Evolutionary conservation across 2,113 vertebrate species (phyloP).

Genomic region (Mustela lutreola): DNA sequence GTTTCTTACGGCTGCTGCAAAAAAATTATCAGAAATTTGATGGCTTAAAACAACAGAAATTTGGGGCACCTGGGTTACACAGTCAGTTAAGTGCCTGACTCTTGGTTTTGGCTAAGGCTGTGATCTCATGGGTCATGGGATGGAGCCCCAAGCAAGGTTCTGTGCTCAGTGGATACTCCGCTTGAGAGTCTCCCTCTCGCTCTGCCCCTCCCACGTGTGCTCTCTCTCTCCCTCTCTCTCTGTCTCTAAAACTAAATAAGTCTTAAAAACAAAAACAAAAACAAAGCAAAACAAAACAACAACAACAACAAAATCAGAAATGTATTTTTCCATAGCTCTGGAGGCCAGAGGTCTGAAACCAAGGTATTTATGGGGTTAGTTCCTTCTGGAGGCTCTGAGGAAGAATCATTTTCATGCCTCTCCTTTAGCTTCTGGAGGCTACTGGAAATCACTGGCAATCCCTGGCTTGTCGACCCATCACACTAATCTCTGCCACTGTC

Average conservation of each 20-base stretch:
- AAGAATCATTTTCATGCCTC: not conserved
- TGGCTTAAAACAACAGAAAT: not conserved
- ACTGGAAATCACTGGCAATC: not conserved
- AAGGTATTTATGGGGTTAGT: rapidly evolving
- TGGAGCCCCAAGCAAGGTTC: not conserved
- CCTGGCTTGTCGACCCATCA: rapidly evolving
- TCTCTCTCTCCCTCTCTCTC: not conserved
- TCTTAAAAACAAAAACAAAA: not conserved
- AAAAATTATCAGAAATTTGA: not conserved
- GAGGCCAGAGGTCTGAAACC: not conserved
- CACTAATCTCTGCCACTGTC: not conserved
- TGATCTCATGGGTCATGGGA: not conserved
- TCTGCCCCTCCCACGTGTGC: not conserved
- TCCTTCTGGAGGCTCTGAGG: not conserved
- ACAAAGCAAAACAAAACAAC: not conserved
- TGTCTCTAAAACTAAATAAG: not conserved
- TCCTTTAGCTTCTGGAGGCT: not conserved
- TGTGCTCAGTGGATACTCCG: not conserved
- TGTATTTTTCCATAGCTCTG: not conserved
- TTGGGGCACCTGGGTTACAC: not conserved
- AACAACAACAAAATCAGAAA: not conserved
- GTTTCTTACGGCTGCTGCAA: not conserved
- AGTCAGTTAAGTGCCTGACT: not conserved
- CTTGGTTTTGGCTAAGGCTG: not conserved
- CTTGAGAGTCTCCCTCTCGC: not conserved